Conservation (phyloP, 2,888 invertebrate species). For the Drosophila fulvimacula region DNA sequence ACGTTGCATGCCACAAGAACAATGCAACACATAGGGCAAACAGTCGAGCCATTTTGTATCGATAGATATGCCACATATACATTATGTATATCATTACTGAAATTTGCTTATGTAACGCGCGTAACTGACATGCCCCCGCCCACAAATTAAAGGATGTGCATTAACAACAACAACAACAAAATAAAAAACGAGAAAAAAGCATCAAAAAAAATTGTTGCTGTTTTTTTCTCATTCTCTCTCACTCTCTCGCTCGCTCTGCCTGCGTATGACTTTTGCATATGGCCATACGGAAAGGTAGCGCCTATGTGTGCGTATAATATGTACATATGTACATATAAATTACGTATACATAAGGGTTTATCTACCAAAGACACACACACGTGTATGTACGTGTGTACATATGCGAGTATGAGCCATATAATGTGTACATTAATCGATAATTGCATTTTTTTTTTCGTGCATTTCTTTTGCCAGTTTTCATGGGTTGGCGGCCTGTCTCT, state of each 20-base stretch:
- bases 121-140: conserved; percentile 50
- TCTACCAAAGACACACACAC: conserved; percentile 55
- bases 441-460: conserved; percentile 75
- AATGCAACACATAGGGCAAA: conserved; percentile 58
- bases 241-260: background rate
- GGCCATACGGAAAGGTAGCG: conserved; percentile 48
- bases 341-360: conserved; percentile 69
- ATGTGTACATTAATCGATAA: conserved; percentile 80
- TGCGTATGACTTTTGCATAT: conserved; percentile 51
- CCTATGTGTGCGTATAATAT: conserved; percentile 33
- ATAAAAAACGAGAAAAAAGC: conserved; percentile 36
- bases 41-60: conserved; percentile 56
- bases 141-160: conserved; percentile 67
- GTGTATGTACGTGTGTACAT: background rate
- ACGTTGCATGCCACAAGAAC: conserved; percentile 58
- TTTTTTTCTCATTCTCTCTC: background rate
- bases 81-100: conserved; percentile 66
- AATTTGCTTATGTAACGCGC: conserved; percentile 74
- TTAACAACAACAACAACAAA: conserved; percentile 49
- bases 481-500: conserved; percentile 64
- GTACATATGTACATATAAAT: conserved; percentile 43
- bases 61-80: conserved; percentile 37
- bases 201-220: conserved; percentile 11
- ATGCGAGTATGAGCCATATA: conserved; percentile 63
- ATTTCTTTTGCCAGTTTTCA: conserved; percentile 75